These are phyloP conservation scores for Sturnus vulgaris DNA, from an alignment of 2,113 vertebrate species.

Conservation along the genomic window DNA sequence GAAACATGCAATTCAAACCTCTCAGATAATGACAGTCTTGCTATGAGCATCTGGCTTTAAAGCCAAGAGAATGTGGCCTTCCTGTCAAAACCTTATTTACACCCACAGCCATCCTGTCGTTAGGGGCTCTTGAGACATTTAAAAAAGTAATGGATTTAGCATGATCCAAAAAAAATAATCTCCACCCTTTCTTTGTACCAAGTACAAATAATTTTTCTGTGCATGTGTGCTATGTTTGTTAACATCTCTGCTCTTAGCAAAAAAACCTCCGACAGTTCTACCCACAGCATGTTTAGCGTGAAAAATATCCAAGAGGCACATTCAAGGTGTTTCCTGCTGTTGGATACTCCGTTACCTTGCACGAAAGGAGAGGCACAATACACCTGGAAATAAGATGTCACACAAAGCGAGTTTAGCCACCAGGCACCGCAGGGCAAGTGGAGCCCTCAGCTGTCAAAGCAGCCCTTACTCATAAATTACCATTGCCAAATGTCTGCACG, in stretches of 20 bases:
- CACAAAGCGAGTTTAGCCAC: neutral
- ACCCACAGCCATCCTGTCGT: neutral
- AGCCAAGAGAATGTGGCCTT: neutral
- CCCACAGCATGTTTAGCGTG: neutral
- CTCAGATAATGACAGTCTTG: neutral
- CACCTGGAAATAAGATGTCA: neutral
- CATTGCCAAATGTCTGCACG: neutral
- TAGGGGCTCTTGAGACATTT: neutral
- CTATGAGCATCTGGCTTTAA: neutral
- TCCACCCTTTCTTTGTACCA: neutral
- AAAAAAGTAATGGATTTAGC: neutral
- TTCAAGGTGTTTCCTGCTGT: neutral
- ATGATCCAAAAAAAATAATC: neutral
- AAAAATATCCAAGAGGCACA: neutral
- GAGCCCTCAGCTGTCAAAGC: neutral
- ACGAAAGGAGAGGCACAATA: neutral
- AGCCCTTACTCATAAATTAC: neutral
- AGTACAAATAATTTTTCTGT: neutral
- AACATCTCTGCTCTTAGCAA: neutral
- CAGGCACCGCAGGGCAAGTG: fast-evolving
- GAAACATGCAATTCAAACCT: neutral
- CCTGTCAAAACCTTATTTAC: neutral
- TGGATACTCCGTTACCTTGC: neutral
- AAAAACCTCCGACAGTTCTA: neutral
- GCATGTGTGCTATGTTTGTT: neutral